Evolutionary conservation across 2,888 invertebrate genomes (phyloP).

Genomic region (Cremastinae sp.): DNA sequence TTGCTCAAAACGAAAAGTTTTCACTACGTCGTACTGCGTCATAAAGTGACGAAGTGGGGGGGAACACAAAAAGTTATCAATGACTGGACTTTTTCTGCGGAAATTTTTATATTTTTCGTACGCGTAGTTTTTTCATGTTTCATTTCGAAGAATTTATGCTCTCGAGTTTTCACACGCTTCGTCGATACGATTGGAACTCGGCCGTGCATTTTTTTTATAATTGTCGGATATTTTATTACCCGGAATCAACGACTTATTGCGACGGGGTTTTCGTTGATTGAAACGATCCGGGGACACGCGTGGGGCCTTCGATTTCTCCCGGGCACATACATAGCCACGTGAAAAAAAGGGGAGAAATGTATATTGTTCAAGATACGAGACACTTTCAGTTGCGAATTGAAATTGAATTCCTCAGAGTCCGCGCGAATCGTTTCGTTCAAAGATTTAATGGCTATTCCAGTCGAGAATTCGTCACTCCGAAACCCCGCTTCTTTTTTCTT

Average conservation of each 20-base stretch:
- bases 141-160: constrained; percentile 25
- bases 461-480: constrained; percentile 13
- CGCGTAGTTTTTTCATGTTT: background rate
- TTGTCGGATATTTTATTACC: constrained; percentile 34
- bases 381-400: constrained; percentile 31
- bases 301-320: background rate
- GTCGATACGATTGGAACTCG: constrained; percentile 15
- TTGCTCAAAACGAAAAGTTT: too few species aligned
- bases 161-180: background rate
- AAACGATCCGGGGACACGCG: constrained; percentile 28
- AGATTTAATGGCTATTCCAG: constrained; percentile 37
- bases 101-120: constrained; percentile 1
- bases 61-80: background rate
- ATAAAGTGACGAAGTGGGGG: background rate
- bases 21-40: too few species aligned
- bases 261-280: constrained; percentile 44
- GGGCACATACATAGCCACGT: background rate
- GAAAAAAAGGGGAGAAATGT: background rate
- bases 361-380: constrained; percentile 5
- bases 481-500: too few species aligned
- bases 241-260: constrained; percentile 43
- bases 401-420: constrained; percentile 43
- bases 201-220: constrained; percentile 27
- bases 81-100: background rate
- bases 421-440: constrained; percentile 37